Percentiles rank a stretch among this genome's conserved stretches.
Conservation (phyloP, 1,140 invertebrate species). For the Leptopilina clavipes region DNA sequence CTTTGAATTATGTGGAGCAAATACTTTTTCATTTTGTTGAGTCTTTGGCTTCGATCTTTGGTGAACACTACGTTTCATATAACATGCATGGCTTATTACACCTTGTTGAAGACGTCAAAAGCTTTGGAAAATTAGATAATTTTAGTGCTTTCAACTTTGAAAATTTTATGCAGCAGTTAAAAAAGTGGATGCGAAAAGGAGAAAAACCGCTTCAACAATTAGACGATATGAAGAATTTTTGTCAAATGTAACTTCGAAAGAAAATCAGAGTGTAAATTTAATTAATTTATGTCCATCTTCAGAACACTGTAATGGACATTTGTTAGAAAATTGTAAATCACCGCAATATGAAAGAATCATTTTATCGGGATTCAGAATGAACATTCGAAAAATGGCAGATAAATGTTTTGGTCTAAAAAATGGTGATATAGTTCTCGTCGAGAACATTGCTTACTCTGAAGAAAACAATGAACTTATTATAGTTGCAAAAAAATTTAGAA, state of each 20-base stretch:
- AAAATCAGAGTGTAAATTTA: too few relatives aligned
- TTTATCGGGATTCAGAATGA: background rate
- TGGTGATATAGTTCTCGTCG: background rate
- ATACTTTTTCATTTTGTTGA: conserved; percentile 23
- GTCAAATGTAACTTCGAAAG: background rate
- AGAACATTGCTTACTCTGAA: background rate
- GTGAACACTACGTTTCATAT: conserved; percentile 21
- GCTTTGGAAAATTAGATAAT: conserved; percentile 27
- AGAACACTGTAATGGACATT: background rate
- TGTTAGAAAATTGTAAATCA: background rate
- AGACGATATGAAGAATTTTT: background rate
- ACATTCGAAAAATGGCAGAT: background rate
- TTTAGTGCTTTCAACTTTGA: conserved; percentile 37
- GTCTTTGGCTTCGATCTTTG: conserved; percentile 29
- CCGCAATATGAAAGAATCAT: background rate
- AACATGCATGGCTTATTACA: conserved; percentile 39
- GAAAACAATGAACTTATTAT: too few relatives aligned
- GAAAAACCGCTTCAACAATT: background rate
- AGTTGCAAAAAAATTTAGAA: too few relatives aligned
- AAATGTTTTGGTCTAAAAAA: background rate
- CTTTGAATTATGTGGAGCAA: conserved; percentile 22
- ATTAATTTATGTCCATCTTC: background rate
- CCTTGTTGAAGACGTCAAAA: conserved; percentile 32
- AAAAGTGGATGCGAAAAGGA: conserved; percentile 24
- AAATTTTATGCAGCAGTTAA: conserved; percentile 30